Base-by-base conservation (phyloP, 2,113 vertebrate species). In the Paraplagusia blochii region DNA sequence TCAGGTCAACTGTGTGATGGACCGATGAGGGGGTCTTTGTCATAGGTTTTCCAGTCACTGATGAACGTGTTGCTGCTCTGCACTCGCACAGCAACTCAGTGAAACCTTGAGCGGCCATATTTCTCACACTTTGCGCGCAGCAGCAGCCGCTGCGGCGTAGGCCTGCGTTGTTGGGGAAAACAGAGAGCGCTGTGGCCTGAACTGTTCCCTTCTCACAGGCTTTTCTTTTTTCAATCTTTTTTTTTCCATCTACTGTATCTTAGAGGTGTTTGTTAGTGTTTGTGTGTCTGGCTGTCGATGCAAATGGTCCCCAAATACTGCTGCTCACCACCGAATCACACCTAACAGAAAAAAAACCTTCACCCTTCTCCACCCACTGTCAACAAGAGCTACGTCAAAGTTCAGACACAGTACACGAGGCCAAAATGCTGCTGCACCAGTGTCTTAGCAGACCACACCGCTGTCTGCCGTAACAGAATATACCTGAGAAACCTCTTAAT, bases 381-480 rank as follows among this genome's bases (percentile, higher is more conserved):
- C 9, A 11, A 53, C 17, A 57, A 86, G 79, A 88, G 52, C 84
- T 84, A 81, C 83, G 71, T 69, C 69, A 74, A 77, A 88, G 74
- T 76, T 80, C 73, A 86, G 69, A 73, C 76, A 58, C 76, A 64
- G 77, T 42, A 35, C 11, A 16, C 42, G 54, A 50, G 48, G 71
- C 59, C 53, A 76, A 69, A 70, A 74, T 58, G 72, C 82, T 79
- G 70, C 67, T 72, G 56, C 58, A 65, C 67, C 65, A 0, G n/a
- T 39, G n/a, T 35, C 61, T 66, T 49, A 61, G 62, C 60, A 51
- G 11, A 47, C 71, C 44, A 74, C 60, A 73, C 74, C n/a, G n/a
- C n/a, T n/a, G n/a, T n/a, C n/a, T n/a, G n/a, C n/a, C 83, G 69
- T 87, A 77, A 85, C 64, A 65, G 47, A 84, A 84, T 84, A 87